Conservation (phyloP, 2,888 invertebrate species). For the Celastrina argiolus region DNA sequence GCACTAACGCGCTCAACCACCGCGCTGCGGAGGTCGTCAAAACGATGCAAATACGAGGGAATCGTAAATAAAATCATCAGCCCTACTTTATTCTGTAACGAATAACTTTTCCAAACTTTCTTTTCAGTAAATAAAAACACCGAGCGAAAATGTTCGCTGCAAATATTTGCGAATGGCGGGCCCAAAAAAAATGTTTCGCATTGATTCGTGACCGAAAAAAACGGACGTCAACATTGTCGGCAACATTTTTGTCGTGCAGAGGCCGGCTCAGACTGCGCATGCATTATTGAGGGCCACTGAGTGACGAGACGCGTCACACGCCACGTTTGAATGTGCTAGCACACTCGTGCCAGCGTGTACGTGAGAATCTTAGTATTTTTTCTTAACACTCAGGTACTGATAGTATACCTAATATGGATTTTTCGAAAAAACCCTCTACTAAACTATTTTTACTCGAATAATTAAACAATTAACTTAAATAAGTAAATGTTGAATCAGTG, state of each 20-base stretch:
- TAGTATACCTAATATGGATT: too few relatives aligned
- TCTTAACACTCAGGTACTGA: too few relatives aligned
- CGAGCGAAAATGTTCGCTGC: constrained; percentile 1
- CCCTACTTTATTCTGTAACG: not conserved
- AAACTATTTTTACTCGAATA: too few relatives aligned
- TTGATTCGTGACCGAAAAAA: constrained; percentile 31
- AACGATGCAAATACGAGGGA: too few relatives aligned
- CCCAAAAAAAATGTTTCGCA: constrained; percentile 23
- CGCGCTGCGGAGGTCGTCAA: too few relatives aligned
- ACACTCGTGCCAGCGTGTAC: constrained; percentile 37
- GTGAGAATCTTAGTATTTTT: too few relatives aligned
- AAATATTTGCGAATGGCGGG: not conserved
- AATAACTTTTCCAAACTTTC: not conserved
- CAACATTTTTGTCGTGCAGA: constrained; percentile 44
- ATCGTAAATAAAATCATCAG: too few relatives aligned
- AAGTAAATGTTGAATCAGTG: too few relatives aligned
- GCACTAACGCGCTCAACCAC: too few relatives aligned
- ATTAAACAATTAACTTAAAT: too few relatives aligned
- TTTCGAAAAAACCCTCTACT: too few relatives aligned
- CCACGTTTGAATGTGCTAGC: too few relatives aligned
- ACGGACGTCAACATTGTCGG: constrained; percentile 32
- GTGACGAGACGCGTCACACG: constrained; percentile 69
- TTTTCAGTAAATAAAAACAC: not conserved
- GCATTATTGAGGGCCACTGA: constrained; percentile 74
- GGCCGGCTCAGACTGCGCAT: constrained; percentile 49